These are phyloP conservation scores for Astropecten irregularis DNA, from an alignment of 53 echinoderm and acorn worm genomes.

Conservation along the genomic window DNA sequence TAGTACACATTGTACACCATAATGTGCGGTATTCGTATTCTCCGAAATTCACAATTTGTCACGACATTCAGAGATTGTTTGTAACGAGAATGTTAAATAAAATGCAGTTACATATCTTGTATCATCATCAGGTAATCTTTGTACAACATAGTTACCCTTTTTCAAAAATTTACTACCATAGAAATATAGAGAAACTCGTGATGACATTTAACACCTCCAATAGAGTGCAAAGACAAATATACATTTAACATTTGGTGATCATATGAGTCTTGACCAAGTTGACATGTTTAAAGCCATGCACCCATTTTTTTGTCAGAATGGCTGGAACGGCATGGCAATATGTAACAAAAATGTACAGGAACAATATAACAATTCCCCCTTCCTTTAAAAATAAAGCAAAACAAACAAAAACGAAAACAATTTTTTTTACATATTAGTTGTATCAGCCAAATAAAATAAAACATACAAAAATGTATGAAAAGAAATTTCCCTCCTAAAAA, in stretches of 20 bases:
- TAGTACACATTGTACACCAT: too few species aligned
- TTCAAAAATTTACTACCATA: slow-evolving; percentile 32
- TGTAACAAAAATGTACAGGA: slow-evolving; percentile 19
- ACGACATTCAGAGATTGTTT: too few species aligned
- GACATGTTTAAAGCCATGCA: slow-evolving; percentile 5
- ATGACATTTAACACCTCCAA: not conserved
- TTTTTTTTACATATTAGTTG: not conserved
- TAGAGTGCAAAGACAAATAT: slow-evolving; percentile 1
- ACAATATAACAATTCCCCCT: not conserved
- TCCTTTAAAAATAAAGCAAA: not conserved
- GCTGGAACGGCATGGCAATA: not conserved
- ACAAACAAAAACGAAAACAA: not conserved
- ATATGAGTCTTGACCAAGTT: slow-evolving; percentile 1
- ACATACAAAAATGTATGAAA: not conserved
- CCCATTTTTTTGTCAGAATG: slow-evolving; percentile 24
- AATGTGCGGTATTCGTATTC: too few species aligned
- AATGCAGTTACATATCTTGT: slow-evolving; percentile 5
- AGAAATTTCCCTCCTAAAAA: not conserved
- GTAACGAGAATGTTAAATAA: not conserved
- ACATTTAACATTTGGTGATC: not conserved
- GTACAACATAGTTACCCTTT: slow-evolving; percentile 13
- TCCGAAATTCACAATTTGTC: too few species aligned
- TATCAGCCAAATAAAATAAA: too few species aligned
- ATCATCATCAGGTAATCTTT: slow-evolving; percentile 25
- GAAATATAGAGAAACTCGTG: slow-evolving; percentile 38